These are phyloP conservation scores for Xyrauchen texanus DNA, from an alignment of 2,113 vertebrate species.

Conservation along the genomic window DNA sequence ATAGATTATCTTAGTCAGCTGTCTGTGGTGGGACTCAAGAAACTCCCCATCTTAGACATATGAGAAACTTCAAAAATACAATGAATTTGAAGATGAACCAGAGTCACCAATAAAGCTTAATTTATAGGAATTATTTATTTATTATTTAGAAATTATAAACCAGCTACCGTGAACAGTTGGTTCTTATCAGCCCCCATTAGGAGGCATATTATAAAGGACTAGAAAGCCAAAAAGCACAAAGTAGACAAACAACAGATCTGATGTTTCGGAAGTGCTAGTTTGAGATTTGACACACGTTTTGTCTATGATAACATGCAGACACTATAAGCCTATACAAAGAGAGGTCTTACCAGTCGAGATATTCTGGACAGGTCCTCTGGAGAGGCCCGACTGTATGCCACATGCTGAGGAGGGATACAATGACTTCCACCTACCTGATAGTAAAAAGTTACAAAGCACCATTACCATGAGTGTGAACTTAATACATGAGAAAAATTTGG, in stretches of 20 bases:
- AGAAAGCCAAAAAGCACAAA: constrained; percentile 29
- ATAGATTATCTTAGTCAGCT: background rate
- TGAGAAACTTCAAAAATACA: constrained; percentile 39
- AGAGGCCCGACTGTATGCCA: constrained; percentile 49
- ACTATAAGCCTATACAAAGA: background rate
- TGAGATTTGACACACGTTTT: background rate
- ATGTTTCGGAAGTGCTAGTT: background rate
- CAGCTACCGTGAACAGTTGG: constrained; percentile 1
- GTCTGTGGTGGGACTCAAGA: background rate
- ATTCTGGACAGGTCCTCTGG: constrained; percentile 72
- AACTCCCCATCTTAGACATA: constrained; percentile 21
- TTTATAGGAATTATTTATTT: constrained; percentile 38
- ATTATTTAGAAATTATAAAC: constrained; percentile 36
- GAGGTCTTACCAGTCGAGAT: constrained; percentile 71
- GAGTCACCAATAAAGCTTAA: constrained; percentile 2
- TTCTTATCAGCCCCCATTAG: background rate
- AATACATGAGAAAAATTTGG: background rate
- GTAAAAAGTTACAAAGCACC: constrained; percentile 11
- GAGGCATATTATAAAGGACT: background rate
- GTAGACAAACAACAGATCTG: constrained; percentile 7
- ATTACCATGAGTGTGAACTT: background rate
- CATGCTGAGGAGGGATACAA: constrained; percentile 55
- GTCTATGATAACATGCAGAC: background rate
- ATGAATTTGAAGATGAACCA: constrained; percentile 35
- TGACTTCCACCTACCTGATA: constrained; percentile 55